Evolutionary conservation across 2,888 invertebrate genomes (phyloP), one percentile per base, ranked within the genome.

Genomic region (Stenchaetothrips biformis): DNA sequence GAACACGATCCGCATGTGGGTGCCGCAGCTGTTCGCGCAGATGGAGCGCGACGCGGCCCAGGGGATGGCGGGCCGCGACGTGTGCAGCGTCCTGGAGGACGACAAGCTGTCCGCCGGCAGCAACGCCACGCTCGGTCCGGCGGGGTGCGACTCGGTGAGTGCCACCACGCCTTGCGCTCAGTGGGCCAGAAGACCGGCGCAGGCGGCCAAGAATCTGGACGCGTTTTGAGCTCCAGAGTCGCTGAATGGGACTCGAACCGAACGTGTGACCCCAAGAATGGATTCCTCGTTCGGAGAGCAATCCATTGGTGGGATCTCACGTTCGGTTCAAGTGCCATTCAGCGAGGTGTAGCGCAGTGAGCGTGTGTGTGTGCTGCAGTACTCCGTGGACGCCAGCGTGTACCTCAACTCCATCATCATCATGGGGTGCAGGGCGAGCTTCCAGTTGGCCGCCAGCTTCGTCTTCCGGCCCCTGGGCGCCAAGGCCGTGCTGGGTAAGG

Each of bases 1-100:
- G 18, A 74, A 74, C 21, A 74, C 67, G 67, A 74, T 74, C 67
- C 67, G 67, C 25, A 74, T 74, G 67, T 74, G 67, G 67, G 67
- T 74, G 67, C 67, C 67, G 67, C 21, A 21, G 21, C 25, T 74
- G 21, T 74, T 74, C 67, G 67, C 67, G 67, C 21, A 74, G 67
- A 74, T 74, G 67, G 21, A 74, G 25, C 21, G 9, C 11, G 67
- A 74, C 67, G 11, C 11, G 21, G 21, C 11, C 21, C 21, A 11
- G 9, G 67, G 67, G 2, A 8, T 25, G 21, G 25, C 11, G 25
- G 8, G 25, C 67, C 21, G 67, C 21, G 67, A 74, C 6, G 67
- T 74, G 25, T 74, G 67, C 67, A 74, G 7, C 25, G 25, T 74
- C 67, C 21, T 74, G 25, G 67, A 25, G 25, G 21, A 21, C 67